A percentile compares a stretch with the other conserved stretches of the same genome.
phyloP scores from a whole-genome alignment of 2,888 invertebrate genomes.

The Ennomos quercinarius region DNA sequence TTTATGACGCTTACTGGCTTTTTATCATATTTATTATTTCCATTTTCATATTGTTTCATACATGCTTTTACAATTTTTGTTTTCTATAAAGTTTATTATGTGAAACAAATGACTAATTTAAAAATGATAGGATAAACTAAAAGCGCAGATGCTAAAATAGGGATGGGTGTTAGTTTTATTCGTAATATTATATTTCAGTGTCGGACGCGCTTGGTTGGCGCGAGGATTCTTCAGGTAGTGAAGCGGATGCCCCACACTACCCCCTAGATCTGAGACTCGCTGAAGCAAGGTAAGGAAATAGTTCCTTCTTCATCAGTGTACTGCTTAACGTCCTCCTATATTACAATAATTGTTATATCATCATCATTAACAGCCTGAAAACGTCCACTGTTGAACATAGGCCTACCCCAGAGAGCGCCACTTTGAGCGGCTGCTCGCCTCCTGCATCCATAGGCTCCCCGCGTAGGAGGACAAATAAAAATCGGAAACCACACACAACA shows the following conservation, averaged over 20 bases:
- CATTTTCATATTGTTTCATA: slow-evolving; percentile 65
- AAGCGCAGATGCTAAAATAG: slow-evolving; percentile 2
- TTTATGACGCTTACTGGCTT: slow-evolving; percentile 56
- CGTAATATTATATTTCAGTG: slow-evolving; percentile 51
- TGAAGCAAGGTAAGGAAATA: slow-evolving; percentile 72
- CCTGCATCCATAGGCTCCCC: too few species aligned
- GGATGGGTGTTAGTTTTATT: not conserved
- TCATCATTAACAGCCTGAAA: too few species aligned
- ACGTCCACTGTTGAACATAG: too few species aligned
- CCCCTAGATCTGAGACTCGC: slow-evolving; percentile 79
- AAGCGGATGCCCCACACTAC: slow-evolving; percentile 79
- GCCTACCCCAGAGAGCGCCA: too few species aligned
- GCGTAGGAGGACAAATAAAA: too few species aligned
- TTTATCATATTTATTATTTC: slow-evolving; percentile 38
- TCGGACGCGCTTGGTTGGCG: slow-evolving; percentile 76
- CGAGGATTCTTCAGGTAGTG: slow-evolving; percentile 82
- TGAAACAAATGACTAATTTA: not conserved
- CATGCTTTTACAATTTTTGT: slow-evolving; percentile 61
- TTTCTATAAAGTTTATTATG: slow-evolving; percentile 1
- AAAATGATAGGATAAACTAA: not conserved
- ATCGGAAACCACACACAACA: too few species aligned
- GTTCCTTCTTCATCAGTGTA: too few species aligned
- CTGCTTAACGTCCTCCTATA: too few species aligned
- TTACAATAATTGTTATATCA: too few species aligned
- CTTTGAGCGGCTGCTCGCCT: too few species aligned